Conservation (phyloP, 2,113 vertebrate species). For the Boulengeromyrus knoepffleri region DNA sequence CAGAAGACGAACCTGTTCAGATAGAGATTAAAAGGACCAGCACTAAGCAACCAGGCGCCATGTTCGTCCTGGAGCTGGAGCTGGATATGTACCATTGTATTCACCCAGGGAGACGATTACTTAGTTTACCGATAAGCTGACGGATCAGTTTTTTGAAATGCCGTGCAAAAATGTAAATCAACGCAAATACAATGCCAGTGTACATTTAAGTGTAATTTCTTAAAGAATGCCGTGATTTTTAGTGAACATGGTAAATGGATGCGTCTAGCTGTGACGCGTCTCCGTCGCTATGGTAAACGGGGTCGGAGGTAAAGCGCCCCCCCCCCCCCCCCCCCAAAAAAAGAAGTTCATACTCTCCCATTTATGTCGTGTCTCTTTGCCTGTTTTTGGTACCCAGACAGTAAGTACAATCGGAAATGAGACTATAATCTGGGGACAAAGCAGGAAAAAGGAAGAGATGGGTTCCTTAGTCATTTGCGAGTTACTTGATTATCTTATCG, state of each 20-base stretch:
- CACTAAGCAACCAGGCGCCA: conserved; percentile 60
- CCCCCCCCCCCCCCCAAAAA: background rate
- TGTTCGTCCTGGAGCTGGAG: conserved; percentile 48
- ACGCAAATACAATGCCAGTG: background rate
- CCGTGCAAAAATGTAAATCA: background rate
- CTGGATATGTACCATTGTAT: background rate
- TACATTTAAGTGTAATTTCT: background rate
- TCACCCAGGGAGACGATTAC: background rate
- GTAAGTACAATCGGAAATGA: background rate
- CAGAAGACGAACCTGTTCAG: conserved; percentile 18
- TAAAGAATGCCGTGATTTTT: background rate
- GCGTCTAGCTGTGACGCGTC: conserved; percentile 54
- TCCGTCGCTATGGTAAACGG: conserved; percentile 53
- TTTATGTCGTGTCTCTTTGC: background rate
- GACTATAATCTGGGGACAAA: background rate
- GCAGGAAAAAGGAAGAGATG: background rate
- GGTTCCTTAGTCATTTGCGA: background rate
- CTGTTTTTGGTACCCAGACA: background rate
- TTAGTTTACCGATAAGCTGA: background rate
- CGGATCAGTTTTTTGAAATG: background rate
- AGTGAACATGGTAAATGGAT: conserved; percentile 24
- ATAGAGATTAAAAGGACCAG: conserved; percentile 44
- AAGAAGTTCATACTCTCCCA: background rate
- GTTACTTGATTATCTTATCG: background rate
- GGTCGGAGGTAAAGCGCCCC: background rate